Evolutionary conservation across 2,888 invertebrate species (phyloP).

Genomic region (Eudemis profundana): DNA sequence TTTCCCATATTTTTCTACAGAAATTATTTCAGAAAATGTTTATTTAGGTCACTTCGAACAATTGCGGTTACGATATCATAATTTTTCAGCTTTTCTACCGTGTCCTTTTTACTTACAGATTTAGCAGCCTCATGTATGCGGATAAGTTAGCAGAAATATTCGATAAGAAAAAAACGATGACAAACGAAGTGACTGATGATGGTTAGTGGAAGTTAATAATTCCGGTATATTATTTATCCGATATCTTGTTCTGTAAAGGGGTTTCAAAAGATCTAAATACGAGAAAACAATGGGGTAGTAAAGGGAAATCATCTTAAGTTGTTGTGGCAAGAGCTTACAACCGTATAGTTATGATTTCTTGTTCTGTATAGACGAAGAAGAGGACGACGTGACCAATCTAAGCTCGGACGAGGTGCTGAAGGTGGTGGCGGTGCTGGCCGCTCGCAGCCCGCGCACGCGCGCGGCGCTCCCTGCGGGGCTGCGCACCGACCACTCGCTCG

Average conservation of each 20-base stretch:
- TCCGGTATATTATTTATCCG: not conserved
- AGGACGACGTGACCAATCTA: slow-evolving; percentile 65
- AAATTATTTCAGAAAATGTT: too few species aligned
- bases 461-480: slow-evolving; percentile 88
- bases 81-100: too few species aligned
- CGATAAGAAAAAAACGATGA: slow-evolving; percentile 77
- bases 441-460: slow-evolving; percentile 89
- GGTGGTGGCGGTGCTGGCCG: slow-evolving; percentile 90
- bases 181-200: slow-evolving; percentile 74
- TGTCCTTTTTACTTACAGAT: slow-evolving; percentile 65
- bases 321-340: too few species aligned
- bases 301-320: too few species aligned
- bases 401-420: slow-evolving; percentile 91
- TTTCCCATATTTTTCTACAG: too few species aligned
- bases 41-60: too few species aligned
- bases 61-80: too few species aligned
- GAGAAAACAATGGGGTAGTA: too few species aligned
- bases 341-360: not conserved
- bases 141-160: slow-evolving; percentile 89
- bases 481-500: slow-evolving; percentile 73
- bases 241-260: not conserved
- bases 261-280: too few species aligned
- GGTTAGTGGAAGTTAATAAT: slow-evolving; percentile 49
- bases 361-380: slow-evolving; percentile 24
- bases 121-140: slow-evolving; percentile 88